Evolutionary conservation across 2,888 invertebrate species (phyloP).

Genomic region (Celastrina argiolus): DNA sequence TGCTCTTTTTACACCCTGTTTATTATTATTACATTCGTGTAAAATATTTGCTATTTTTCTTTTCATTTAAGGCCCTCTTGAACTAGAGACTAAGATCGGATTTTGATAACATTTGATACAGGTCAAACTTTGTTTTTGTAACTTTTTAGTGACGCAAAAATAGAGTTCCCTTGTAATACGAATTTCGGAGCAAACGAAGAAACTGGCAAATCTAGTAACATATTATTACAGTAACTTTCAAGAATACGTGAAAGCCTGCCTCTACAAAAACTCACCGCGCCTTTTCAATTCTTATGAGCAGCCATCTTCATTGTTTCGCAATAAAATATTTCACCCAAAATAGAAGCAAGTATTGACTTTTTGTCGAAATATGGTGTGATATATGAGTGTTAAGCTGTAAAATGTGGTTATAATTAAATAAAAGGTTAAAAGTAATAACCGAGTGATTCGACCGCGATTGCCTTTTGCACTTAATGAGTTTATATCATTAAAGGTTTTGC

Average conservation of each 20-base stretch:
- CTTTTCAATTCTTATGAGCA: not conserved
- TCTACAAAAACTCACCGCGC: not conserved
- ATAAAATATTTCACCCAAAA: conserved; percentile 4
- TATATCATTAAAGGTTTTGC: conserved; percentile 1
- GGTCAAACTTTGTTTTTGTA: too few species aligned
- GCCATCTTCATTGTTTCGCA: not conserved
- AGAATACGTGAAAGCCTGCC: too few species aligned
- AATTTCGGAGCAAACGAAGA: too few species aligned
- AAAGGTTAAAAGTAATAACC: conserved; percentile 1
- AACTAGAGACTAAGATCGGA: too few species aligned
- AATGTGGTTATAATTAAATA: conserved; percentile 6
- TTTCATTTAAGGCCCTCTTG: not conserved
- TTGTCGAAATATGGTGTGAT: not conserved
- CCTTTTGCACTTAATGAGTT: not conserved
- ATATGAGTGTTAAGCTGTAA: not conserved
- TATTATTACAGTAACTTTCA: too few species aligned
- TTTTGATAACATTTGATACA: too few species aligned
- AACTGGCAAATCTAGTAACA: too few species aligned
- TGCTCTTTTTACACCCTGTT: too few species aligned
- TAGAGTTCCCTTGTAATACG: too few species aligned
- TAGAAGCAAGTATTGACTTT: not conserved
- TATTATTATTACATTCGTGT: not conserved
- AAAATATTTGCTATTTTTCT: not conserved
- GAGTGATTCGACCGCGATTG: not conserved
- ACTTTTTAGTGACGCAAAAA: too few species aligned